These are phyloP conservation scores for Poecilia picta DNA, from an alignment of 2,797 vertebrate species.

Conservation along the genomic window DNA sequence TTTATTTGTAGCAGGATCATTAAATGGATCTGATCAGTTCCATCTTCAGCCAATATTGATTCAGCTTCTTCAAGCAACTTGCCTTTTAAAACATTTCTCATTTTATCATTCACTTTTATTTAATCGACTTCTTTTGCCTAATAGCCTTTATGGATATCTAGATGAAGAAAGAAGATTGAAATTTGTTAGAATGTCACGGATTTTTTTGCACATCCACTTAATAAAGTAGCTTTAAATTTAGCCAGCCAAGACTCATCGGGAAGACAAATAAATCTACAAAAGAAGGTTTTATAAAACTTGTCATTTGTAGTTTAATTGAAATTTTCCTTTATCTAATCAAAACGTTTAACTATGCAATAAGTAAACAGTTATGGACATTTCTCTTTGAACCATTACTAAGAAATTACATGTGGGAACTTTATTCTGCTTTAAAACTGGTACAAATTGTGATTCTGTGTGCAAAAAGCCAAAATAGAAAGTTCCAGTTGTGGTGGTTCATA, in stretches of 20 bases:
- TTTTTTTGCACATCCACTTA: not conserved
- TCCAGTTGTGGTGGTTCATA: not conserved
- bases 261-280: not conserved
- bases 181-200: not conserved
- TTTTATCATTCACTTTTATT: conserved; percentile 10
- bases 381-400: not conserved
- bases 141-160: conserved; percentile 14
- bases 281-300: not conserved
- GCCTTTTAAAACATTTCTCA: conserved; percentile 40
- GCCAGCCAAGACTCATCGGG: not conserved
- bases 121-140: conserved; percentile 12
- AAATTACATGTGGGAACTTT: not conserved
- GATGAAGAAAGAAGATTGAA: not conserved
- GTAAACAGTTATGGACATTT: not conserved
- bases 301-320: not conserved
- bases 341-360: not conserved
- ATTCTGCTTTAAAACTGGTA: not conserved
- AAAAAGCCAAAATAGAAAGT: not conserved
- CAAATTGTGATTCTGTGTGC: not conserved
- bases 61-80: conserved; percentile 21
- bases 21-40: conserved; percentile 6
- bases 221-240: conserved; percentile 1
- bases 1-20: not conserved
- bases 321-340: not conserved
- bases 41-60: conserved; percentile 18